Evolutionary conservation across 2,797 vertebrate species (phyloP).

Genomic region (Lophura swinhoii): DNA sequence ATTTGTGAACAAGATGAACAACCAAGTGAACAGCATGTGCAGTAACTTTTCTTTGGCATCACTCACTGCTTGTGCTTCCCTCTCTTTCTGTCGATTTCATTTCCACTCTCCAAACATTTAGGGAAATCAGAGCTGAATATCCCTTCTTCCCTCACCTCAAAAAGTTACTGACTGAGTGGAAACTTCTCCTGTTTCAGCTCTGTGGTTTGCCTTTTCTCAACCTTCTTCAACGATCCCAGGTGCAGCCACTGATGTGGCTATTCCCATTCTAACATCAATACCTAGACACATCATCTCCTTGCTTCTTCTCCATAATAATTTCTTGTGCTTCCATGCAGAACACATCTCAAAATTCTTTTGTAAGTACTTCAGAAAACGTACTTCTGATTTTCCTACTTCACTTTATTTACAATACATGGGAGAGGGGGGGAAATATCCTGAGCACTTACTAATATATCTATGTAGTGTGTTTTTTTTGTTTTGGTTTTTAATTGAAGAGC

Average conservation of each 20-base stretch:
- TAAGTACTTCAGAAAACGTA: background rate
- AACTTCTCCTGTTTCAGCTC: background rate
- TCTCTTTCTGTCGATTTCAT: background rate
- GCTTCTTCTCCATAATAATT: background rate
- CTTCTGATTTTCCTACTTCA: background rate
- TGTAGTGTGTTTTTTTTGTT: background rate
- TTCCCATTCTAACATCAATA: background rate
- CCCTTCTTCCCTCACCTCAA: background rate
- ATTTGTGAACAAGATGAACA: background rate
- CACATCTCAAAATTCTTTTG: background rate
- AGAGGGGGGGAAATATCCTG: background rate
- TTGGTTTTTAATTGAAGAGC: background rate
- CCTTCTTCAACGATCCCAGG: background rate
- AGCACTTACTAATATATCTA: background rate
- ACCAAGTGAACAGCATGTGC: rapidly evolving
- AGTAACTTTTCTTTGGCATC: background rate
- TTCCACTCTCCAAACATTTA: background rate
- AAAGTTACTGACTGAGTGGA: background rate
- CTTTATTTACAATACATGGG: background rate
- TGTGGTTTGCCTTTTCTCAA: background rate
- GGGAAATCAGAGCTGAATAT: background rate
- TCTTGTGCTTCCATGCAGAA: background rate
- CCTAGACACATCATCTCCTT: background rate
- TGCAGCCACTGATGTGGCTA: background rate
- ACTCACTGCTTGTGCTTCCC: background rate